Conservation (phyloP, 2,888 invertebrate species). For the Oligia strigilis region DNA sequence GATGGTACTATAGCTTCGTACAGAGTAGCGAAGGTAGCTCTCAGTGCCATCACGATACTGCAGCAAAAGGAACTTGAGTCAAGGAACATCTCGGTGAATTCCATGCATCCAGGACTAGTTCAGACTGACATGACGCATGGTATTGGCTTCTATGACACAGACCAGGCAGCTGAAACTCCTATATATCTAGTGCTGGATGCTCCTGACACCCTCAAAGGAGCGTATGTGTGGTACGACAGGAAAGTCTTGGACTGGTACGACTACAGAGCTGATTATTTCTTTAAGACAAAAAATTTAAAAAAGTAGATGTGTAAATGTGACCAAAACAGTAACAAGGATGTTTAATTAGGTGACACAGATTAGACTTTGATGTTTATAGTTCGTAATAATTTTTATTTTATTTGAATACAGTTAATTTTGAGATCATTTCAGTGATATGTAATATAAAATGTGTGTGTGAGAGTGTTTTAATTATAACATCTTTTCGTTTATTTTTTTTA, state of each 20-base stretch:
- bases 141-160: slow-evolving; percentile 89
- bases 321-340: slow-evolving; percentile 1
- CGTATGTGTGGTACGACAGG: slow-evolving; percentile 92
- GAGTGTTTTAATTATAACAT: background rate
- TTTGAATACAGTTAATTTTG: slow-evolving; percentile 31
- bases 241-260: slow-evolving; percentile 90
- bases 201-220: slow-evolving; percentile 89
- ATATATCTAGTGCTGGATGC: slow-evolving; percentile 89
- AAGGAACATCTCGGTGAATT: slow-evolving; percentile 91
- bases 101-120: slow-evolving; percentile 94
- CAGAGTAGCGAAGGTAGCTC: slow-evolving; percentile 93
- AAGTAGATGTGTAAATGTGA: background rate
- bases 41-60: slow-evolving; percentile 92
- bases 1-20: slow-evolving; percentile 92
- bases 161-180: slow-evolving; percentile 90
- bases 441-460: slow-evolving; percentile 7
- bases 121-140: slow-evolving; percentile 94
- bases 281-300: slow-evolving; percentile 70
- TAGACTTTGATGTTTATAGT: slow-evolving; percentile 19
- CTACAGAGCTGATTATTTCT: slow-evolving; percentile 77
- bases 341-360: slow-evolving; percentile 14
- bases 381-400: slow-evolving; percentile 19
- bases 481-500: background rate
- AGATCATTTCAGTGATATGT: slow-evolving; percentile 13
- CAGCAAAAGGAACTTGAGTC: slow-evolving; percentile 91